phyloP scores from a whole-genome alignment of 2,113 vertebrate species.

The Natator depressus region DNA sequence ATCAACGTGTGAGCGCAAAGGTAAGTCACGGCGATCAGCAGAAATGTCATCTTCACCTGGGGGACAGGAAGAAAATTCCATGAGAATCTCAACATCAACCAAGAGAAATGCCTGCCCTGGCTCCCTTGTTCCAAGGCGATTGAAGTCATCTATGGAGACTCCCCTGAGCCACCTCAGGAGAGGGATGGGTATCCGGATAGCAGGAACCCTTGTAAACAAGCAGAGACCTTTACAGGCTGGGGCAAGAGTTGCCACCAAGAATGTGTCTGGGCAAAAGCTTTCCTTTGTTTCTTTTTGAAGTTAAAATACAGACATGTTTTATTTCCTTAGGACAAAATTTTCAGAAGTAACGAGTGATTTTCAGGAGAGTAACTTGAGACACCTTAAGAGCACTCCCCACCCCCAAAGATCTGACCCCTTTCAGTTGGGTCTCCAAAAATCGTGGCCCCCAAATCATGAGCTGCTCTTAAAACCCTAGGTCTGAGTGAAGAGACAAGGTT shows the following conservation, averaged over 20 bases:
- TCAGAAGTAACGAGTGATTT: background rate
- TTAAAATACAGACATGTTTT: background rate
- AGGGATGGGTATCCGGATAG: too few species aligned
- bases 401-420: background rate
- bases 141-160: background rate
- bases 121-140: background rate
- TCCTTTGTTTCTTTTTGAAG: background rate
- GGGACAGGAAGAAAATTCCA: background rate
- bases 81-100: background rate
- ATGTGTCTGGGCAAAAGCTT: background rate
- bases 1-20: background rate
- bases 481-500: background rate
- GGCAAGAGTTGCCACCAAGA: background rate
- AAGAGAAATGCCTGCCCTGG: background rate
- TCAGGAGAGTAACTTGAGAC: background rate
- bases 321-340: background rate
- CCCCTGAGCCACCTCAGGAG: too few species aligned
- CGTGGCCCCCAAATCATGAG: background rate
- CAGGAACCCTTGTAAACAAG: background rate
- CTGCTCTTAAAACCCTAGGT: background rate
- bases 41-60: background rate
- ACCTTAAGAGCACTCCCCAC: background rate
- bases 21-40: background rate
- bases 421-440: background rate
- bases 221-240: background rate